These are phyloP conservation scores for Phalacrocorax carbo DNA, from an alignment of 2,113 vertebrate genomes.

Conservation along the genomic window DNA sequence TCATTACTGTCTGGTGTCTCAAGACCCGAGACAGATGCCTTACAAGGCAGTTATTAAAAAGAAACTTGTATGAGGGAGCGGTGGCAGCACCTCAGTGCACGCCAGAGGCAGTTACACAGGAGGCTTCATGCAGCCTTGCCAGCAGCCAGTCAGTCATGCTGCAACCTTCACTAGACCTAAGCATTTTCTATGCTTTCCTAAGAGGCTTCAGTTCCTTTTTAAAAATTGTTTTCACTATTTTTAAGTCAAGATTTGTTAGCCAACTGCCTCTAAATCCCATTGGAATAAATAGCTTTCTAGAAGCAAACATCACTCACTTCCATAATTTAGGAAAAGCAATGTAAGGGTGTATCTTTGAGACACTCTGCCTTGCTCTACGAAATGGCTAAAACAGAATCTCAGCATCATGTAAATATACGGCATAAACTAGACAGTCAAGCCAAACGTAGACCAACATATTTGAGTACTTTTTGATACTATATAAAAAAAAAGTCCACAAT, in stretches of 20 bases:
- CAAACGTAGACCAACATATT: background rate
- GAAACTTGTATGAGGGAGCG: fast-evolving
- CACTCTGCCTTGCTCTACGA: background rate
- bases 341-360: background rate
- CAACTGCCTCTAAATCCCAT: background rate
- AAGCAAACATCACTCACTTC: background rate
- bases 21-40: background rate
- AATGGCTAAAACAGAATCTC: background rate
- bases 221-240: background rate
- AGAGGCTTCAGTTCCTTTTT: background rate
- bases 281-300: background rate
- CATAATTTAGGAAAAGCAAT: background rate
- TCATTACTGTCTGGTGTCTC: background rate
- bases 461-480: background rate
- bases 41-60: background rate
- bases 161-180: background rate
- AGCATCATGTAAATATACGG: background rate
- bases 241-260: background rate
- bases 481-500: background rate
- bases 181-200: background rate
- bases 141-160: background rate
- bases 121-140: background rate
- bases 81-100: background rate
- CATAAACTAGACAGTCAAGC: background rate
- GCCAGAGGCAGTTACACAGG: background rate